Evolutionary conservation across 2,888 invertebrate species (phyloP), one percentile per base, ranked within the genome.

Genomic region (Panzeria rudis): DNA sequence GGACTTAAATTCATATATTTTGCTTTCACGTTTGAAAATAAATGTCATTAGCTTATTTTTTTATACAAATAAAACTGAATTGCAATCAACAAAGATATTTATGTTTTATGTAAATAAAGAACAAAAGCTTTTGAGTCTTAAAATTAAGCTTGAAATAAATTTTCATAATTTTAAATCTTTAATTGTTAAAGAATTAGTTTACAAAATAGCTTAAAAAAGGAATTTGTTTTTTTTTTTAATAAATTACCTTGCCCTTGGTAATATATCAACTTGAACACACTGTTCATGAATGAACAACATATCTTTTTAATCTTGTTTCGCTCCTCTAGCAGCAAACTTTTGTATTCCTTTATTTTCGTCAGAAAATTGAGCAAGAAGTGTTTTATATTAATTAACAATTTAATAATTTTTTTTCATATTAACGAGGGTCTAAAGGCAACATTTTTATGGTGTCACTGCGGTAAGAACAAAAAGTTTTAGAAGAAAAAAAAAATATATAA

Each of bases 371-470:
- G 54, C 20, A 35, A 41, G 17, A 41, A 50, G 23, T 38, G 20
- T 35, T 35, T 73, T 50, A 61, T 62, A 62, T 73, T 62, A 73
- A 73, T 73, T 61, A 73, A 23, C 47, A 62, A 62, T 35, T 73
- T 61, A 35, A 47, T 62, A 38, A 29, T 4, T 29, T 29, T 29
- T 38, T 50, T 29, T 6, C 7, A 20, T n/a, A 20, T 56, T 44
- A 72, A 72, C 32, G 29, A 44, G 54, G 72, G 17, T 38, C 29
- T 17, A 56, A 69, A 17, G 56, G 54, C 56, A 44, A 29, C 15
- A 59, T 29, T 59, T 59, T 73, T 25, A 38, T 50, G 38, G 25
- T 73, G 62, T 61, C 61, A 73, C 32, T 61, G n/a, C 44, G 20
- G 1, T 15, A 23, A 56, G 13, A 56, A 56, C 1, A 47, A 44